Evolutionary conservation across 2,797 vertebrate genomes (phyloP).

Genomic region (Silurus aristotelis): DNA sequence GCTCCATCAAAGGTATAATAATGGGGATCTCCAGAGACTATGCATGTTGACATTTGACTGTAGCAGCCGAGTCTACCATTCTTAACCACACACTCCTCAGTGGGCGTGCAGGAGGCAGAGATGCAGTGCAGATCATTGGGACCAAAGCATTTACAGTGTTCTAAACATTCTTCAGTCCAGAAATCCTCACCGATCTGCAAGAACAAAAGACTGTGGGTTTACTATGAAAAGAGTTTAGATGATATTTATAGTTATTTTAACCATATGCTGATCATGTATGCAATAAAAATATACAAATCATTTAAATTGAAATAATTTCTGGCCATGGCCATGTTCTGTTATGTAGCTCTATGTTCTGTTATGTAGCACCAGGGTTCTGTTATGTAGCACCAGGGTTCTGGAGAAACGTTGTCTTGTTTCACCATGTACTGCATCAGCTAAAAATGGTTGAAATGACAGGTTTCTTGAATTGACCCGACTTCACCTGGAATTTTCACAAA

Average conservation of each 20-base stretch:
- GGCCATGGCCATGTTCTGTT: too few species aligned
- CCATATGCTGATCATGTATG: not conserved
- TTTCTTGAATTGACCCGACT: too few species aligned
- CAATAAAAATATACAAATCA: not conserved
- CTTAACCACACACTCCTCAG: slow-evolving; percentile 64
- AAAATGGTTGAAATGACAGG: too few species aligned
- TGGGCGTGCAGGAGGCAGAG: slow-evolving; percentile 50
- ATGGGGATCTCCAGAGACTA: slow-evolving; percentile 74
- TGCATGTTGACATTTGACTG: slow-evolving; percentile 64
- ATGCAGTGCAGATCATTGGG: slow-evolving; percentile 61
- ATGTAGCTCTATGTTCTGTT: too few species aligned
- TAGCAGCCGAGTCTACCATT: slow-evolving; percentile 63
- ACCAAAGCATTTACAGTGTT: slow-evolving; percentile 63
- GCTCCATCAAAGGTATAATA: slow-evolving; percentile 75
- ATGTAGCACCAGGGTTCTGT: too few species aligned
- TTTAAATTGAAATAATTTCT: too few species aligned
- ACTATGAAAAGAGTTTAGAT: not conserved
- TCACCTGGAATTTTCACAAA: too few species aligned
- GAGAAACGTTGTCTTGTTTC: too few species aligned
- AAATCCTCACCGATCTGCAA: slow-evolving; percentile 62
- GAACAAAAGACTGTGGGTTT: not conserved
- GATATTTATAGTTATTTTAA: not conserved
- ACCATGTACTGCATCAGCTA: too few species aligned
- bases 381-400: too few species aligned
- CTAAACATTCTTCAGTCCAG: slow-evolving; percentile 63